These are phyloP conservation scores for Trisateles emortualis DNA, from an alignment of 2,888 invertebrate genomes.

Conservation along the genomic window DNA sequence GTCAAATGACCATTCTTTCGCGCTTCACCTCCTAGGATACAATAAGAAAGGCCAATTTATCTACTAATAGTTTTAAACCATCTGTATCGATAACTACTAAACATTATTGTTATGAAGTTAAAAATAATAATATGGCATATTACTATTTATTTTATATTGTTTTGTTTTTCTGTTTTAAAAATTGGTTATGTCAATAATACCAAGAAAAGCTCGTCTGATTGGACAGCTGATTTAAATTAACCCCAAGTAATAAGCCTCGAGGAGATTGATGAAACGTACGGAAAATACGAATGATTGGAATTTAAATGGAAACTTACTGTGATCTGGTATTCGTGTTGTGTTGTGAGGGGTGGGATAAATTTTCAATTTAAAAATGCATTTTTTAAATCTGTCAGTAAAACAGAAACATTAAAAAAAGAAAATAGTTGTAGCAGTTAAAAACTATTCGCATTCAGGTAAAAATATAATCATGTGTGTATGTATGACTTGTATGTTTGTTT, in stretches of 20 bases:
- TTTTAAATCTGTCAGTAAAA: too few relatives aligned
- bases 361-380: background rate
- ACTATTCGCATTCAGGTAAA: too few relatives aligned
- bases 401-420: background rate
- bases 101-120: too few relatives aligned
- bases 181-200: background rate
- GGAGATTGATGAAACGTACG: background rate
- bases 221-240: background rate
- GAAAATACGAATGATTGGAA: constrained; percentile 1
- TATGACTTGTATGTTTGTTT: too few relatives aligned
- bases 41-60: background rate
- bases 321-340: background rate
- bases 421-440: too few relatives aligned
- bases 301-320: constrained; percentile 5
- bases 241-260: background rate
- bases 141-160: too few relatives aligned
- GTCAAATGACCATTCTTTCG: constrained; percentile 93
- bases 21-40: constrained; percentile 87
- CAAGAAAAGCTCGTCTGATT: background rate
- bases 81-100: too few relatives aligned
- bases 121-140: too few relatives aligned
- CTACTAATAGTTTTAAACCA: too few relatives aligned
- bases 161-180: too few relatives aligned
- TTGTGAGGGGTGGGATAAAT: too few relatives aligned
- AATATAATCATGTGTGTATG: too few relatives aligned